Percentiles rank a stretch among this genome's conserved stretches.
These are phyloP conservation scores for Pyrocephalus nanus DNA, from an alignment of 2,797 vertebrate genomes.

Conservation along the genomic window DNA sequence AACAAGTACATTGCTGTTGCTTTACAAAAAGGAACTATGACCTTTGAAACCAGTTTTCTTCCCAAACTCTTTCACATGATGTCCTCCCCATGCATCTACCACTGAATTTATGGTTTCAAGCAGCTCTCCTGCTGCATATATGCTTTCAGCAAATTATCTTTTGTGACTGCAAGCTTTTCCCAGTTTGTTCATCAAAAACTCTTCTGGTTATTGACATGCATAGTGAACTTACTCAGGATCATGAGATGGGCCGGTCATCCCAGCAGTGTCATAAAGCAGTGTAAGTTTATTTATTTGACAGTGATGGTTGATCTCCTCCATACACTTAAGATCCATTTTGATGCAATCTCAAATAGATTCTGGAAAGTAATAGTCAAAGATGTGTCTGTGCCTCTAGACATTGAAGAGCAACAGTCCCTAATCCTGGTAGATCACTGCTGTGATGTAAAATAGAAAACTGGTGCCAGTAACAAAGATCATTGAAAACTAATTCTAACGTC, in stretches of 20 bases:
- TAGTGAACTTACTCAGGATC: slow-evolving; percentile 55
- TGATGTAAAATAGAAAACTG: neutral
- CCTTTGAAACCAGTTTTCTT: neutral
- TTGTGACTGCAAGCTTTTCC: neutral
- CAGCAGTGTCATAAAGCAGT: rapidly evolving
- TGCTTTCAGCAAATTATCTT: neutral
- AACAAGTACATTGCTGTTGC: neutral
- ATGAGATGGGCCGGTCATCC: slow-evolving; percentile 4
- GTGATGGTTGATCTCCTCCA: slow-evolving; percentile 53
- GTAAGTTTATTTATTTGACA: neutral
- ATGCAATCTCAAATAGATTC: neutral
- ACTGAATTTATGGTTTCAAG: neutral
- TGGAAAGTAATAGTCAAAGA: neutral
- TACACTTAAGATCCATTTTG: slow-evolving; percentile 4
- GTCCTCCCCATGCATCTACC: neutral
- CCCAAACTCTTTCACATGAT: neutral
- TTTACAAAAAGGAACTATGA: neutral
- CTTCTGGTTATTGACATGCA: neutral
- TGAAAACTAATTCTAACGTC: neutral
- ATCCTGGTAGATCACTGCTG: neutral
- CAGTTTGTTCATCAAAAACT: neutral
- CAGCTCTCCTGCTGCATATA: neutral
- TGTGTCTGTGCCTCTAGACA: neutral
- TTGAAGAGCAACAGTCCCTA: neutral
- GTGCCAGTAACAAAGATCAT: neutral